Percentiles rank a stretch among this genome's conserved stretches.
Evolutionary conservation across 2,888 invertebrate species (phyloP).

Genomic region (Agriotes lineatus): DNA sequence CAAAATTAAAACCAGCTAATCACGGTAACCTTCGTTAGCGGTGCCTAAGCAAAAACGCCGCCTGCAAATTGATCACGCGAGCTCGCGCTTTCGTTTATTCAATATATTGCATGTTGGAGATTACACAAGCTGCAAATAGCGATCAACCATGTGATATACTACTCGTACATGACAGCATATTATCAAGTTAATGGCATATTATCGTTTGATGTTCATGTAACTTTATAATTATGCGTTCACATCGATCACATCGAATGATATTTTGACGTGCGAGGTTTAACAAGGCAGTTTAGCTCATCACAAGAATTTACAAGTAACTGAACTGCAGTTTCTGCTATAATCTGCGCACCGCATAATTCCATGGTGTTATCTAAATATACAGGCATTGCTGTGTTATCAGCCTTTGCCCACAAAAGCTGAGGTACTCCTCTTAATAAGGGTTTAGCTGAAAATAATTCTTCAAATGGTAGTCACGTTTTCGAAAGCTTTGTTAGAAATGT

Average conservation of each 20-base stretch:
- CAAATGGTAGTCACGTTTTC: too few species aligned
- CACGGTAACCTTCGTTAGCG: constrained; percentile 22
- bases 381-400: too few species aligned
- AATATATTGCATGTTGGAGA: constrained; percentile 39
- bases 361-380: too few species aligned
- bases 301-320: too few species aligned
- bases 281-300: neutral
- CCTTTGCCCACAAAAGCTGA: too few species aligned
- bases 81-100: constrained; percentile 32
- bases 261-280: neutral
- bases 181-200: constrained; percentile 43
- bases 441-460: too few species aligned
- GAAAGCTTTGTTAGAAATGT: too few species aligned
- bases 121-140: constrained; percentile 41
- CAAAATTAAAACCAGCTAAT: constrained; percentile 27
- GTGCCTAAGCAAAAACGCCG: constrained; percentile 12
- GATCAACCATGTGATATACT: constrained; percentile 38
- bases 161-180: constrained; percentile 40
- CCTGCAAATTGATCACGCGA: constrained; percentile 35
- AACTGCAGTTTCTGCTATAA: too few species aligned
- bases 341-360: too few species aligned
- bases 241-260: constrained; percentile 24
- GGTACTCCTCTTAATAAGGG: too few species aligned
- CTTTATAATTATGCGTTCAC: constrained; percentile 39
- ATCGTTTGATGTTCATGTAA: constrained; percentile 39